phyloP scores from a whole-genome alignment of 2,113 vertebrate genomes.

The Uria lomvia region DNA sequence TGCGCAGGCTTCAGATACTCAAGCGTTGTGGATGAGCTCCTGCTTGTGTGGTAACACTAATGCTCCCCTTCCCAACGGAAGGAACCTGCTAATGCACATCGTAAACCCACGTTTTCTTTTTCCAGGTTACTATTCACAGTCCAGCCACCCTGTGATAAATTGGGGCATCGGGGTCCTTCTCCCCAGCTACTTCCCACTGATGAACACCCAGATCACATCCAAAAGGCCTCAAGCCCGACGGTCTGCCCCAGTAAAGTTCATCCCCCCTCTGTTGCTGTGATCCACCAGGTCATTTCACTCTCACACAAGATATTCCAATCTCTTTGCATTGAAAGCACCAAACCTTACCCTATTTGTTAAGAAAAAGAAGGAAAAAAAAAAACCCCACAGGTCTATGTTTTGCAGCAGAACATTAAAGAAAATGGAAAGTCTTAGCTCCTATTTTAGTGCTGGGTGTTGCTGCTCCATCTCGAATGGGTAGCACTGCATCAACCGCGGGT shows the following conservation, averaged over 20 bases:
- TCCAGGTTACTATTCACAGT: fast-evolving
- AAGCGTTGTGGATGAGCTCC: background rate
- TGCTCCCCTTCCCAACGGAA: background rate
- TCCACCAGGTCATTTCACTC: background rate
- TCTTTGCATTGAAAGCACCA: background rate
- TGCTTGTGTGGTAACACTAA: fast-evolving
- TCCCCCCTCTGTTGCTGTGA: background rate
- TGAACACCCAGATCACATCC: background rate
- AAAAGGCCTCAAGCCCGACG: fast-evolving
- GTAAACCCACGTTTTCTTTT: background rate
- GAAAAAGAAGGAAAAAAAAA: background rate
- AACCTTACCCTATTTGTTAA: background rate
- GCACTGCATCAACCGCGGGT: fast-evolving
- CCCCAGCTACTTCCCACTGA: background rate
- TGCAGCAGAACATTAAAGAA: background rate
- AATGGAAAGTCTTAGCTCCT: background rate
- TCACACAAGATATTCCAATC: background rate
- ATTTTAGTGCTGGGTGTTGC: background rate
- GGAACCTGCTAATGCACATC: background rate
- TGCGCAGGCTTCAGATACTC: fast-evolving
- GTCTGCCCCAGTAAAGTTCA: fast-evolving
- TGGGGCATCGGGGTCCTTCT: background rate
- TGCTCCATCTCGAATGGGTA: background rate
- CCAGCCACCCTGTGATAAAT: fast-evolving
- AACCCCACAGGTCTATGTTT: background rate